A percentile compares a stretch with the other conserved stretches of the same genome.
Evolutionary conservation across 2,113 vertebrate species (phyloP).

Genomic region (Microtus oregoni): DNA sequence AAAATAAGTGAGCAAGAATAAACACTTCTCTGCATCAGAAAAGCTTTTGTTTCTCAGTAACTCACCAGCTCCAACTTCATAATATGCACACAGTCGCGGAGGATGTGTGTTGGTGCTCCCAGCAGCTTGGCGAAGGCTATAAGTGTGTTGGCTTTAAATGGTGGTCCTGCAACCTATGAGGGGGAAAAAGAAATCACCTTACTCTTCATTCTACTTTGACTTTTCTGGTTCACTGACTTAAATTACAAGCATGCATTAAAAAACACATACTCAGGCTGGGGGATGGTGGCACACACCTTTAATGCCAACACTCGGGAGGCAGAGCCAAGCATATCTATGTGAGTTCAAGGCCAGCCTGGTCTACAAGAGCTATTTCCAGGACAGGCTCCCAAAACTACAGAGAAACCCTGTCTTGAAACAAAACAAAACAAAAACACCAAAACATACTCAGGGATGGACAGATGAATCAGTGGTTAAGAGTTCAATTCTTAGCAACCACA

Average conservation of each 20-base stretch:
- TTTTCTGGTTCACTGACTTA: slow-evolving; percentile 38
- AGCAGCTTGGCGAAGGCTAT: slow-evolving; percentile 99
- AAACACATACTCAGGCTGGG: slow-evolving; percentile 86
- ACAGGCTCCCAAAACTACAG: too few relatives aligned
- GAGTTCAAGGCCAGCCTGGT: too few relatives aligned
- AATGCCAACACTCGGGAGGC: too few relatives aligned
- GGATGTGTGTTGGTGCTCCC: slow-evolving; percentile 97
- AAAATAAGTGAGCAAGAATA: slow-evolving; percentile 12
- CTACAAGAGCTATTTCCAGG: too few relatives aligned
- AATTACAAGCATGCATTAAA: slow-evolving; percentile 35
- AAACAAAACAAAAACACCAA: too few relatives aligned
- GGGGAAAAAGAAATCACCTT: slow-evolving; percentile 70
- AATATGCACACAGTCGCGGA: slow-evolving; percentile 98
- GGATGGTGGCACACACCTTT: too few relatives aligned
- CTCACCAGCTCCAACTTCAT: slow-evolving; percentile 99
- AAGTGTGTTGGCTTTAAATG: slow-evolving; percentile 99
- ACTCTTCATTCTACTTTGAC: slow-evolving; percentile 43
- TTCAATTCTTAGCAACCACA: too few relatives aligned
- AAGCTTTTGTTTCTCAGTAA: slow-evolving; percentile 38
- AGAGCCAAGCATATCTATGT: too few relatives aligned
- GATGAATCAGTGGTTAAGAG: too few relatives aligned
- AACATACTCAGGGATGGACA: too few relatives aligned
- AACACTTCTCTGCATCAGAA: neutral
- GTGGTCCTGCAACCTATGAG: slow-evolving; percentile 96
- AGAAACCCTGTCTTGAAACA: too few relatives aligned